Evolutionary conservation across 2,888 invertebrate species (phyloP), one percentile per base, ranked within the genome.

Genomic region (Brachyptera putata): DNA sequence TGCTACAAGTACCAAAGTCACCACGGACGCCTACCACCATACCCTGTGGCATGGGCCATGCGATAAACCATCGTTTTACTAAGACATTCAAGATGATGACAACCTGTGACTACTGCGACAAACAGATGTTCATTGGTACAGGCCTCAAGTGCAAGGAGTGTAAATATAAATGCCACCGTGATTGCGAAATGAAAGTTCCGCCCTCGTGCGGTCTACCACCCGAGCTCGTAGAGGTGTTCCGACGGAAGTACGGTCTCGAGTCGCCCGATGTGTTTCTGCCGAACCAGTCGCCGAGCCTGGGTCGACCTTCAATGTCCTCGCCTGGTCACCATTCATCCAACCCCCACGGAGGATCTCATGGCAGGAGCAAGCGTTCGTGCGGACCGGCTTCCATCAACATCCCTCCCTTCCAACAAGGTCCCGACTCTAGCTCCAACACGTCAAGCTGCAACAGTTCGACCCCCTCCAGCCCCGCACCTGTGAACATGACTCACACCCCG

Each of bases 371-470:
- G 68, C 76, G 78, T 57, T 79, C 80, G 24, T 79, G 80, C 71
- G 78, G 81, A 59, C 80, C 81, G 67, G 76, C 80, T 56, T 73
- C 79, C 57, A 79, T 79, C 69, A 80, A 79, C 69, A 79, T 80
- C 67, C 76, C 79, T 66, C 76, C 79, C 61, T 81, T 80, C 74
- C 21, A 43, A 55, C 50, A 67, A 66, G 80, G 84, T 55, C 89
- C 86, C 22, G 93, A 94, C 76, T 92, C 91, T 66, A 91, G 93
- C 75, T 95, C 95, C 41, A 94, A 91, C 73, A 92, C 94, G 58
- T 95, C 95, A 58, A 95, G 95, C 74, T 95, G 95, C 79, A 95
- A 95, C 77, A 95, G 94, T 74, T 95, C 95, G 61, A 93, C 95
- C 64, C 95, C 96, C 64, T 95, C 95, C 68, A 95, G 94, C 72